Evolutionary conservation across 35 echinoderm and acorn worm genomes (phyloP).

Genomic region (Lytechinus variegatus): DNA sequence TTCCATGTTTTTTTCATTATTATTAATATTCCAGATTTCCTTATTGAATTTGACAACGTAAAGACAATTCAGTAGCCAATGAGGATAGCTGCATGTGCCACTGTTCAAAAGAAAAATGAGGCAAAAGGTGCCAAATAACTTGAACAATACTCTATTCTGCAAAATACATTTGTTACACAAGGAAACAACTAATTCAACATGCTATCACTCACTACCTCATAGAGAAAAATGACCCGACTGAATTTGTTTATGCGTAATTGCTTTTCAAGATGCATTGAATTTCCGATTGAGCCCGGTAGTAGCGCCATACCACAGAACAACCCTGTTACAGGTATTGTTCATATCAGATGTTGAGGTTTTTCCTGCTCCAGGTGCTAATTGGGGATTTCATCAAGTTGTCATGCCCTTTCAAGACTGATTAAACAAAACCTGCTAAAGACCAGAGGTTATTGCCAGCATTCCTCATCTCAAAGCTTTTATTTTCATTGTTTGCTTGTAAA

Average conservation of each 20-base stretch:
- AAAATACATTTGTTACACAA: conserved; percentile 6
- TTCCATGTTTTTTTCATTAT: too few species aligned
- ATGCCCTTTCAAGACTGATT: background rate
- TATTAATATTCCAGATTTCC: background rate
- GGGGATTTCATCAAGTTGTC: conserved; percentile 9
- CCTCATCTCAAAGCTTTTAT: background rate
- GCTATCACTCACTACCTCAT: conserved; percentile 10
- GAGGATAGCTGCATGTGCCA: background rate
- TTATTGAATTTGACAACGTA: background rate
- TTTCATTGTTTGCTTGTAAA: background rate
- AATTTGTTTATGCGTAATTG: conserved; percentile 20
- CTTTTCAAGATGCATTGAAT: conserved; percentile 19
- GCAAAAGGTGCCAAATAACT: background rate
- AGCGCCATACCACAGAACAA: background rate
- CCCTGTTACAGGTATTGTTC: background rate
- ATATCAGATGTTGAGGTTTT: background rate
- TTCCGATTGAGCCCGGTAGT: background rate
- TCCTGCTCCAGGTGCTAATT: background rate
- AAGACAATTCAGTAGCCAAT: background rate
- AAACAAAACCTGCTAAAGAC: conserved; percentile 12
- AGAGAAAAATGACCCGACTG: conserved; percentile 9
- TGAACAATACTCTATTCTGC: background rate
- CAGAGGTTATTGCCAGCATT: conserved; percentile 17
- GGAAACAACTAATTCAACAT: conserved; percentile 19
- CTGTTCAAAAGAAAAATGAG: background rate